Evolutionary conservation across 2,113 vertebrate species (phyloP), one percentile per base, ranked within the genome.

Genomic region (Ptychochromis oligacanthus): DNA sequence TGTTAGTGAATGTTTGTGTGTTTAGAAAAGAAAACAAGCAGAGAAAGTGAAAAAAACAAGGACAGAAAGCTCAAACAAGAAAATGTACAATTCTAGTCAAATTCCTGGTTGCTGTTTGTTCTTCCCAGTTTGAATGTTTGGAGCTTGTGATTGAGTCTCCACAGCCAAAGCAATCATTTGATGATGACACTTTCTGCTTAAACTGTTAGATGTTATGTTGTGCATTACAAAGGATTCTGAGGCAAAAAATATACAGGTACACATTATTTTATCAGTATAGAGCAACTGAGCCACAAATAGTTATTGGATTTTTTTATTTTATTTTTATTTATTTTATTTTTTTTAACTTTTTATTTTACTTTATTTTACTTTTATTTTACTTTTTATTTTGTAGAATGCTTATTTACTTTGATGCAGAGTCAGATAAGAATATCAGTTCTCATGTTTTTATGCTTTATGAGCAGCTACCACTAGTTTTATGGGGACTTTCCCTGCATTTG

Each of bases 21-120:
- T 87, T 79, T 34, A 67, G 24, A 79, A 55, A 84, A 79, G 40
- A 57, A 77, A n/a, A 15, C n/a, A 64, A 77, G 54, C n/a, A 75
- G 24, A 11, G 49, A 72, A 52, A 49, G 24, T 3, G 13, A 4
- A 14, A 14, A 14, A 14, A 14, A 36, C 36, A 4, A 14, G 11
- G 43, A 14, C 4, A 46, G 1, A 9, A 40, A 10, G 38, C 11
- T 14, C 15, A 46, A 46, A 46, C 14, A 15, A 0, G 24, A 52
- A 72, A 31, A 31, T 52, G 2, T 52, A 17, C 52, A 52, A 72
- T 31, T 31, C 17, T 17, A 72, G 24, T 65, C 36, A 1, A 64
- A 64, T 64, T 22, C 0, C 2, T 64, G 20, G 61, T 9, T 64
- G 61, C 46, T 49, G 6, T 54, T 54, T 54, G 2, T 18, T 52